Evolutionary conservation across 2,113 vertebrate species (phyloP), one percentile per base, ranked within the genome.

Genomic region (Rhinopithecus roxellana): DNA sequence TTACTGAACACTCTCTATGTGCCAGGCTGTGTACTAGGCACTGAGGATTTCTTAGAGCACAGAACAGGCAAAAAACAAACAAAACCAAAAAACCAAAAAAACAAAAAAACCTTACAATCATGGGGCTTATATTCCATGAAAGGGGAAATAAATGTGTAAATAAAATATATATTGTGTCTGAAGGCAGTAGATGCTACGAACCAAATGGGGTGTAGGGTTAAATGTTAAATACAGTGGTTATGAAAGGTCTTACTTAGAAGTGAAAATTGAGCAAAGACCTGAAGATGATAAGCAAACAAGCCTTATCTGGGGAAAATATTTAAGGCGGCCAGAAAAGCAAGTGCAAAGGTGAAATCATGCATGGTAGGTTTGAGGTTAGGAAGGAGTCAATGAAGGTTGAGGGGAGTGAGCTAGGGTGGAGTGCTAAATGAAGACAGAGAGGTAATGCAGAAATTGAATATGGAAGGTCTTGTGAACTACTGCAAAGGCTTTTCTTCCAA

Each of bases 71-170:
- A 55, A 6, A 64, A 14, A 57, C n/a, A 83, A 57, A 52, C 17
- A 50, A 77, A 79, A 25, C 43, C 30, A 72, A 84, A 85, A 6
- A 57, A 55, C 48, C 20, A 59, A 48, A 61, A 79, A 72, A n/a
- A 12, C 5, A 32, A n/a, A 81, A 90, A 79, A 40, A 16, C 17
- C 17, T n/a, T 48, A n/a, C 1, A 27, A 79, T 64, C 16, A 3
- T 38, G 48, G 12, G 23, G 22, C 35, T 95, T 92, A 80, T n/a
- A 86, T 80, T 67, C 18, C 18, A 32, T 23, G 5, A 3, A 79
- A 77, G 40, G 17, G 45, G 20, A 82, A 92, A 95, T 61, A 92
- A 84, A 90, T 25, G 75, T 45, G 43, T 40, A 91, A 97, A 90
- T 77, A 69, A 85, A 94, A 64, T 8, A 43, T 35, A 11, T 25